These are phyloP conservation scores for Piprites chloris DNA, from an alignment of 2,113 vertebrate species.

Conservation along the genomic window DNA sequence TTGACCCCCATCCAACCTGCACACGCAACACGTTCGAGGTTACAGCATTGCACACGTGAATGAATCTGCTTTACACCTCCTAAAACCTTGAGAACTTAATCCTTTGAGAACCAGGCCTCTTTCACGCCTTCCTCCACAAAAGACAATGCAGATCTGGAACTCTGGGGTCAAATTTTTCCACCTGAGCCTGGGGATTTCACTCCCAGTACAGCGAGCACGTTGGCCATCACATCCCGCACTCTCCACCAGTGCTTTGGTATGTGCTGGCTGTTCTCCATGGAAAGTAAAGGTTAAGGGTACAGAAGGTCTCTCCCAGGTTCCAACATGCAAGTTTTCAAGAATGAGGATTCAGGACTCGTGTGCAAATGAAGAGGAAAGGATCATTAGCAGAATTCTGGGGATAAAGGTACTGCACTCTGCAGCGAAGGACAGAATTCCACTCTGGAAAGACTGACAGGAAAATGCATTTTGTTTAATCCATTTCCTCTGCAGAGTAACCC, in stretches of 20 bases:
- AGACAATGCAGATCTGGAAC: background rate
- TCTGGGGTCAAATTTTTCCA: background rate
- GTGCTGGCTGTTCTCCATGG: background rate
- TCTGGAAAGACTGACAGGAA: background rate
- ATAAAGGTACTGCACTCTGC: background rate
- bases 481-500: background rate
- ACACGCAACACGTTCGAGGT: rapidly evolving
- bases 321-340: background rate
- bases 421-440: background rate
- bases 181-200: background rate
- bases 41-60: rapidly evolving
- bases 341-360: background rate
- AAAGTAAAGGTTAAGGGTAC: background rate
- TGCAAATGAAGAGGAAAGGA: background rate
- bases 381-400: background rate
- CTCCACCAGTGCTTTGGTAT: background rate
- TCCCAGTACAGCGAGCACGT: rapidly evolving
- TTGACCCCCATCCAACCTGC: background rate
- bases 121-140: background rate
- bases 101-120: background rate
- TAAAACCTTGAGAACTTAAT: background rate
- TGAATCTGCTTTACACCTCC: rapidly evolving
- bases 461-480: background rate
- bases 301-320: background rate
- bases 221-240: background rate